Conservation (phyloP, 1,140 invertebrate genomes). For the Phthorimaea operculella region DNA sequence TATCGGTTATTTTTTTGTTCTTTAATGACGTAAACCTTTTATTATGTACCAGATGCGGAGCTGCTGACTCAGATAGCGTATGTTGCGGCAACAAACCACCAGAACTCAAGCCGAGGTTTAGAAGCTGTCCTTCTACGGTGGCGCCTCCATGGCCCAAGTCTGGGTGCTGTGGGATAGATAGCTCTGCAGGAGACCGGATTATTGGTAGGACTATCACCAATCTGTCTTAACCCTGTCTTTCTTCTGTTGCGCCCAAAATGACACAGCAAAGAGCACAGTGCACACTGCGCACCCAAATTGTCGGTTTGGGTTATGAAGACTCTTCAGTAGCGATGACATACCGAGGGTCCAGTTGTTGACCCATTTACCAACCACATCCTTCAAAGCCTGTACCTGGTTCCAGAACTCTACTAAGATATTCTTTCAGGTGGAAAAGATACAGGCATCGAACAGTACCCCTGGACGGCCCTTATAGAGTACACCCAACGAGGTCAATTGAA, state of each 20-base stretch:
- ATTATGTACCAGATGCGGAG: slow-evolving; percentile 24
- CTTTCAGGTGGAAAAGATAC: slow-evolving; percentile 33
- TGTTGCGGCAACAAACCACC: slow-evolving; percentile 22
- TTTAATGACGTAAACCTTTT: too few species aligned
- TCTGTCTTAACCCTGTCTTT: too few species aligned
- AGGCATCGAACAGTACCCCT: slow-evolving; percentile 40
- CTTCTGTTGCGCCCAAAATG: too few species aligned
- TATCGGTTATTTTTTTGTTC: too few species aligned
- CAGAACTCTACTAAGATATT: too few species aligned
- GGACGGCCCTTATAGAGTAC: slow-evolving; percentile 43
- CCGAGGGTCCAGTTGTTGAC: too few species aligned
- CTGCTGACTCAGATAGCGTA: slow-evolving; percentile 22
- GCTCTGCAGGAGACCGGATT: slow-evolving; percentile 31
- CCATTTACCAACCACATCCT: too few species aligned
- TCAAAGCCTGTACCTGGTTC: too few species aligned
- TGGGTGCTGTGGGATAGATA: slow-evolving; percentile 39
- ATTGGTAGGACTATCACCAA: slow-evolving; percentile 21
- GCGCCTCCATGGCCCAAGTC: slow-evolving; percentile 18
- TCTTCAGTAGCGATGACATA: too few species aligned
- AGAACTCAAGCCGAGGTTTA: neutral
- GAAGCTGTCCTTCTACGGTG: neutral
- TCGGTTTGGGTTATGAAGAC: too few species aligned
- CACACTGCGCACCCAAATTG: too few species aligned
- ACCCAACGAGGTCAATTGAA: slow-evolving; percentile 14
- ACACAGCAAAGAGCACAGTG: too few species aligned